Evolutionary conservation across 1,140 invertebrate species (phyloP).

Genomic region (Augochlora pura): DNA sequence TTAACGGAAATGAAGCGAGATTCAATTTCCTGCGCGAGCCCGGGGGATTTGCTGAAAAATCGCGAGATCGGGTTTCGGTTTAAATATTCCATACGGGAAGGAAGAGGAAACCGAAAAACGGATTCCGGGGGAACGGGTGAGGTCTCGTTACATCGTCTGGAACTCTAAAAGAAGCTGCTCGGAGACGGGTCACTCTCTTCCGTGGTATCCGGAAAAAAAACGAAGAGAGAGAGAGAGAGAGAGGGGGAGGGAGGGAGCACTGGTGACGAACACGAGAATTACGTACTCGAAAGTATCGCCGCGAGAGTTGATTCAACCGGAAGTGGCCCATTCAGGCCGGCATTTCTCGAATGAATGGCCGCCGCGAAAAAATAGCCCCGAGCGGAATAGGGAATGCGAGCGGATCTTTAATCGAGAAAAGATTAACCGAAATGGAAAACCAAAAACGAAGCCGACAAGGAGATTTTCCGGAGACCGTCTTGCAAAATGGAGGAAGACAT

Average conservation of each 20-base stretch:
- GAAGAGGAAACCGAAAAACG: neutral
- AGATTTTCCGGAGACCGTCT: too few species aligned
- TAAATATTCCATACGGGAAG: neutral
- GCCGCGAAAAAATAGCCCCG: too few species aligned
- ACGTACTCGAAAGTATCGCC: neutral
- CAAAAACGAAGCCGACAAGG: too few species aligned
- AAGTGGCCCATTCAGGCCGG: neutral
- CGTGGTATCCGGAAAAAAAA: neutral
- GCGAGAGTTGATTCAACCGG: neutral
- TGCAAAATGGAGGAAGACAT: too few species aligned
- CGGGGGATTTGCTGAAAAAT: conserved; percentile 36
- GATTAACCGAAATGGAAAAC: too few species aligned
- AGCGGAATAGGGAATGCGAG: too few species aligned
- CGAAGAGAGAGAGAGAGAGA: neutral
- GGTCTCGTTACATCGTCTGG: neutral
- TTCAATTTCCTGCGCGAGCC: conserved; percentile 38
- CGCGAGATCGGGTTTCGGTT: neutral
- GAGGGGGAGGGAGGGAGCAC: too few species aligned
- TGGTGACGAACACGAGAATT: neutral
- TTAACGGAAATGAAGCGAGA: conserved; percentile 50
- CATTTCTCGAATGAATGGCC: neutral
- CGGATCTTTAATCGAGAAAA: too few species aligned
- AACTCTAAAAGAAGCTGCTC: neutral
- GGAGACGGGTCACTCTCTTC: neutral
- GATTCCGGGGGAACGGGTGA: neutral